Evolutionary conservation across 2,113 vertebrate species (phyloP).

Genomic region (Ceratotherium simum): DNA sequence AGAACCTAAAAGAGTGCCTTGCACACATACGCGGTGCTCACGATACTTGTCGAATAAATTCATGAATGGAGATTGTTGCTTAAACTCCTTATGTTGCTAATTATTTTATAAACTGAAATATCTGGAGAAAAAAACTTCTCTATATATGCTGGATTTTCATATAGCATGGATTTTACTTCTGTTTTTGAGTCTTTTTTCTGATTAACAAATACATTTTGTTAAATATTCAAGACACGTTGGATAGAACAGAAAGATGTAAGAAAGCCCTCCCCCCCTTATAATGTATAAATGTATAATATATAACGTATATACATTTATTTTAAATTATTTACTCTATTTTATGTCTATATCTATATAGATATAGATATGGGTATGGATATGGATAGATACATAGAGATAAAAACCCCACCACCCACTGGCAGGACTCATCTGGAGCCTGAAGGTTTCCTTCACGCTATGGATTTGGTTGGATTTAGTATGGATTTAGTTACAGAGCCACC

Average conservation of each 20-base stretch:
- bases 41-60: not conserved
- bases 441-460: not conserved
- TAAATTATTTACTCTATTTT: not conserved
- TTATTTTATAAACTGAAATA: not conserved
- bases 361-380: not conserved
- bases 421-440: not conserved
- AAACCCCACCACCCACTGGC: not conserved
- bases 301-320: not conserved
- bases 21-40: not conserved
- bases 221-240: not conserved
- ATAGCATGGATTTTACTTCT: not conserved
- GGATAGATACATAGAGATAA: not conserved
- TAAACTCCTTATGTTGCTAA: not conserved
- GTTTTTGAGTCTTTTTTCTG: not conserved
- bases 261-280: not conserved
- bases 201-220: not conserved
- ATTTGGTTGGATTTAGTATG: not conserved
- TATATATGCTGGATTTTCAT: not conserved
- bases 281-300: not conserved
- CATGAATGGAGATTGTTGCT: not conserved
- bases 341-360: not conserved
- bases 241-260: not conserved
- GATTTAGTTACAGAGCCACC: not conserved
- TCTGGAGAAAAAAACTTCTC: not conserved
- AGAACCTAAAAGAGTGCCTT: not conserved